Conservation (phyloP, 2,797 vertebrate genomes). For the Amphiprion clarkii region DNA sequence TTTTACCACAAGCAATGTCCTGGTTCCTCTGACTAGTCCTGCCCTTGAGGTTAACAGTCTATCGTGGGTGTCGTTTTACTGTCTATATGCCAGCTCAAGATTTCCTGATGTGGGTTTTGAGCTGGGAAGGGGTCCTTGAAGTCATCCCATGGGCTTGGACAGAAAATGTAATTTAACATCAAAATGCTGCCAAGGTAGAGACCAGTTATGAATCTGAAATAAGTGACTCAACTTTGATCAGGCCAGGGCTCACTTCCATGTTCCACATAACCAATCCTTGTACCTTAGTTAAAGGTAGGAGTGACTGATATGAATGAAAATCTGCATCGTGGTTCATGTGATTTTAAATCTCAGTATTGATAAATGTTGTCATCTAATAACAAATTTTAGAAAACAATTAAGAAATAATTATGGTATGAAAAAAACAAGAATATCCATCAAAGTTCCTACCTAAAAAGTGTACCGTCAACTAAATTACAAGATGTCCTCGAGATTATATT, state of each 20-base stretch:
- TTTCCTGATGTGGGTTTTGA: background rate
- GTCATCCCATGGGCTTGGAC: background rate
- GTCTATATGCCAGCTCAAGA: background rate
- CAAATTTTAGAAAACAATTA: too few relatives aligned
- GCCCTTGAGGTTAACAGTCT: background rate
- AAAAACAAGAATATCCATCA: too few relatives aligned
- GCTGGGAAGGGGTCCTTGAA: background rate
- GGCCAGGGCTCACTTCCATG: background rate
- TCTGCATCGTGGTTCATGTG: background rate
- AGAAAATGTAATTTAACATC: background rate
- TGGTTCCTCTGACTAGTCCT: constrained; percentile 5
- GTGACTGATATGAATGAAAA: background rate
- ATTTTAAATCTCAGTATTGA: background rate
- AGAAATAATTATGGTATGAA: too few relatives aligned
- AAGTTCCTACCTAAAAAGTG: background rate
- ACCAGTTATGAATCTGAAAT: background rate
- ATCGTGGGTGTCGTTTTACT: background rate
- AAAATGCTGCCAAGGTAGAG: background rate
- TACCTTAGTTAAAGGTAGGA: background rate
- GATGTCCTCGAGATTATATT: background rate
- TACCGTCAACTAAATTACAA: background rate
- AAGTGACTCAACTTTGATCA: background rate
- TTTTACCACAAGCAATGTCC: background rate
- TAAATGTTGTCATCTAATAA: background rate
- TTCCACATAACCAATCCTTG: background rate